Evolutionary conservation across 2,797 vertebrate species (phyloP).

Genomic region (Lycodopsis pacificus): DNA sequence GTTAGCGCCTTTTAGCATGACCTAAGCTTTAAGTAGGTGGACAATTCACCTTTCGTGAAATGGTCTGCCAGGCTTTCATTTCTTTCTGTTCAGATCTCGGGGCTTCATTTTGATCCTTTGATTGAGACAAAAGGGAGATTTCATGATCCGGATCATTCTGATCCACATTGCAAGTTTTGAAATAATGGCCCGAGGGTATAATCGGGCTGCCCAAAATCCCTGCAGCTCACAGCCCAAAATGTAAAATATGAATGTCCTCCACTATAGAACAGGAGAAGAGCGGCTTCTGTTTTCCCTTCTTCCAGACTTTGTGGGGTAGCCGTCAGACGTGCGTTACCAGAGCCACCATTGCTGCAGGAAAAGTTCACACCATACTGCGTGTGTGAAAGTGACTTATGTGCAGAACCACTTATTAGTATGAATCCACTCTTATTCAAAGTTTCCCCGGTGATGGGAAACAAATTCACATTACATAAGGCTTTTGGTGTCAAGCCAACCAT

Average conservation of each 20-base stretch:
- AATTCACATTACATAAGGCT: neutral
- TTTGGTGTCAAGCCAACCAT: neutral
- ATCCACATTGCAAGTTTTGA: neutral
- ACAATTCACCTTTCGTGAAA: neutral
- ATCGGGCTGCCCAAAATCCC: constrained; percentile 22
- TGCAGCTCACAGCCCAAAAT: constrained; percentile 21
- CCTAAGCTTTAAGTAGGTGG: neutral
- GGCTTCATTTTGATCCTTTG: neutral
- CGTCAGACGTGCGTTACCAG: neutral
- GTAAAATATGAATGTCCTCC: constrained; percentile 12
- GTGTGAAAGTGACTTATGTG: constrained; percentile 17
- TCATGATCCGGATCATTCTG: neutral
- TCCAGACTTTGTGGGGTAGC: constrained; percentile 9
- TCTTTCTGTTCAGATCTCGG: neutral
- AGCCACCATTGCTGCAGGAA: constrained; percentile 1
- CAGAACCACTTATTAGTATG: constrained; percentile 13
- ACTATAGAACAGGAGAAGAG: constrained; percentile 10
- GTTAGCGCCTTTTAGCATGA: neutral
- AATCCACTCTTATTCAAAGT: constrained; percentile 28
- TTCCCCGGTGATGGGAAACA: neutral
- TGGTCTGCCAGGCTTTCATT: neutral
- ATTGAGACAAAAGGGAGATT: neutral
- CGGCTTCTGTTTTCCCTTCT: constrained; percentile 12
- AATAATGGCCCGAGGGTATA: neutral
- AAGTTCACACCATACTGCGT: constrained; percentile 21